Percentiles rank a stretch among this genome's conserved stretches.
phyloP scores from a whole-genome alignment of 2,888 invertebrate genomes.

The Stramonita haemastoma region DNA sequence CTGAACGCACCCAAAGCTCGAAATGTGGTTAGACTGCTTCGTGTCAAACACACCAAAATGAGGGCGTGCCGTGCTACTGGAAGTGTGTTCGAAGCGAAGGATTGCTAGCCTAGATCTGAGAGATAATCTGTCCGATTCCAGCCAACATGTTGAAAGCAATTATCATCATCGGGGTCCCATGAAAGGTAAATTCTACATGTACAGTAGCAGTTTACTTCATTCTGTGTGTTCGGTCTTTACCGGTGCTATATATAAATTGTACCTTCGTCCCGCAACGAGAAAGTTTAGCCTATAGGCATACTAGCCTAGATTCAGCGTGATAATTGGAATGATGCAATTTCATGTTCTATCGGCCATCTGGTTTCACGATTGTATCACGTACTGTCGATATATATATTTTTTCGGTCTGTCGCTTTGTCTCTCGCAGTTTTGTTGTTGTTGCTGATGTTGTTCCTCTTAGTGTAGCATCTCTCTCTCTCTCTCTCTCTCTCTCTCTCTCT shows the following conservation, averaged over 20 bases:
- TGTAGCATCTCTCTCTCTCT: too few relatives aligned
- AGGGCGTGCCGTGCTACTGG: not conserved
- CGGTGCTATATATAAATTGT: not conserved
- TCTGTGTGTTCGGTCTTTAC: not conserved
- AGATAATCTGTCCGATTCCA: not conserved
- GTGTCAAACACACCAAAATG: not conserved
- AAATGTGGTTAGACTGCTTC: not conserved
- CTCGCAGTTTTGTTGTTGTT: too few relatives aligned
- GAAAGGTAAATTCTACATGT: constrained; percentile 84
- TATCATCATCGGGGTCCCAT: constrained; percentile 95
- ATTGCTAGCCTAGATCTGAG: not conserved
- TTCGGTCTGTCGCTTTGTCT: too few relatives aligned
- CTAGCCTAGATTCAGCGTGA: not conserved
- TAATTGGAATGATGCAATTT: not conserved
- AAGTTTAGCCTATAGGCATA: too few relatives aligned
- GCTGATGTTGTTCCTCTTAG: too few relatives aligned
- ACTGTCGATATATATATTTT: too few relatives aligned
- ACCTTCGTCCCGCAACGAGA: not conserved
- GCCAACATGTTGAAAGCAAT: constrained; percentile 82
- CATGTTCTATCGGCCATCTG: too few relatives aligned
- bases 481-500: too few relatives aligned
- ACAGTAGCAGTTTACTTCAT: not conserved
- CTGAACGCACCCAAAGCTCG: not conserved
- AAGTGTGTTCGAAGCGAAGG: not conserved
- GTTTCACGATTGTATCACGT: too few relatives aligned